Percentiles rank a stretch among this genome's conserved stretches.
Conservation (phyloP, 2,797 vertebrate genomes). For the Myotis vivesi region DNA sequence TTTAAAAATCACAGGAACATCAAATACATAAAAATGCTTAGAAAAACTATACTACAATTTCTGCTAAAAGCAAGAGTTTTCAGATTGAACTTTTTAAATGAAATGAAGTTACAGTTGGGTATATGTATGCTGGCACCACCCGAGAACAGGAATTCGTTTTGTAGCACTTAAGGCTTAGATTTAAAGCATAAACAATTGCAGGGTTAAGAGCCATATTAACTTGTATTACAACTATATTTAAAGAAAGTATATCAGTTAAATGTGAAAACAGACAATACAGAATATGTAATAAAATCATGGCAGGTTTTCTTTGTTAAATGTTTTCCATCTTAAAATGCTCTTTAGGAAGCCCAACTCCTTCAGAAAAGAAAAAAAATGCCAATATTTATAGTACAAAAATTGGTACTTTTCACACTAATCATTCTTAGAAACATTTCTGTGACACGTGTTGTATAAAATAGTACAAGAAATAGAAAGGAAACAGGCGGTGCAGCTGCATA, state of each 20-base stretch:
- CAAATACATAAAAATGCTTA: not conserved
- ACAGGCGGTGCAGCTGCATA: not conserved
- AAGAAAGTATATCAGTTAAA: not conserved
- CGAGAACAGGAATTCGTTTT: not conserved
- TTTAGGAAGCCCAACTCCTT: not conserved
- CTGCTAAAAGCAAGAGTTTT: not conserved
- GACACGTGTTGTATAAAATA: not conserved
- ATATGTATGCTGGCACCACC: not conserved
- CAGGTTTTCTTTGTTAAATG: not conserved
- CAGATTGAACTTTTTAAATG: not conserved
- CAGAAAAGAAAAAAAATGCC: conserved; percentile 1
- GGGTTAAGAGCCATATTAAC: not conserved
- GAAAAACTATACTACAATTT: not conserved
- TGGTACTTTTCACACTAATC: not conserved
- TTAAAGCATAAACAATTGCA: not conserved
- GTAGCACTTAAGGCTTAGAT: not conserved
- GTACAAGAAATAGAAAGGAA: not conserved
- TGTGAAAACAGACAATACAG: not conserved
- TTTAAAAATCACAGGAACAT: conserved; percentile 48
- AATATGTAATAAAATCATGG: not conserved
- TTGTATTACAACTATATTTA: not conserved
- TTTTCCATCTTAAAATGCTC: not conserved
- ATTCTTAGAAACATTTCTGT: not conserved
- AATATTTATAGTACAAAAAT: not conserved
- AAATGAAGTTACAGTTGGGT: not conserved